Base-by-base conservation (phyloP, 2,797 vertebrate species). In the Danio tinwini region DNA sequence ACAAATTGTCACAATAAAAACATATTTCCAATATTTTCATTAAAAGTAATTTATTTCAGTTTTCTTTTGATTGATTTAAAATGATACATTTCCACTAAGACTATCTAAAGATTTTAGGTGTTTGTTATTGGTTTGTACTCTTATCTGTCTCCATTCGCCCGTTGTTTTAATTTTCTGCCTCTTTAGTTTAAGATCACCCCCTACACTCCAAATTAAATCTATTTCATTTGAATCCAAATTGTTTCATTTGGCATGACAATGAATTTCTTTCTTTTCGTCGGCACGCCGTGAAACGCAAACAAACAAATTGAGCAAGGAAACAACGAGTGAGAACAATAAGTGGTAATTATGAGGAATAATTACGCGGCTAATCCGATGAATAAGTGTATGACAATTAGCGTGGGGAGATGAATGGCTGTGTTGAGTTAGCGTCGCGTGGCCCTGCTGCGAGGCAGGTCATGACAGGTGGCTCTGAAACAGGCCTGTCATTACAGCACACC, bases 301-400 rank as follows among this genome's bases (percentile, higher is more conserved):
- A 91, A 79, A 92, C 87, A 92, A 92, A 91, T 83, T 88, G 90
- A 92, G 89, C 87, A 83, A 86, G 88, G 87, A 89, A 90, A 92
- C 87, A 91, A 91, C 86, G 84, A 88, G 83, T 39, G 80, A 81
- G 86, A 90, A 91, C 87, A 92, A 92, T 89, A 87, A 85, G 80
- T 44, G 6, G 80, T 86, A 87, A 92, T 91, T 90, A 91, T 86
- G 82, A 87, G 87, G 89, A 88, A 75, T 87, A 91, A 91, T 91
- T 86, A 89, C 88, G 88, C 83, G 82, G 40, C 85, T 89, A 90
- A 91, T 91, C 85, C 86, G 73, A 55, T 21, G 74, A 90, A 87
- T 74, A 82, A 77, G 81, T 56, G n/a, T 29, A n/a, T 73, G 78
- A 88, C 88, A 91, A 93, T 91, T 90, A 91, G 82, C 67, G 76